phyloP scores from a whole-genome alignment of 92 coral and sea anemone species.

The Epizoanthus rinbou region DNA sequence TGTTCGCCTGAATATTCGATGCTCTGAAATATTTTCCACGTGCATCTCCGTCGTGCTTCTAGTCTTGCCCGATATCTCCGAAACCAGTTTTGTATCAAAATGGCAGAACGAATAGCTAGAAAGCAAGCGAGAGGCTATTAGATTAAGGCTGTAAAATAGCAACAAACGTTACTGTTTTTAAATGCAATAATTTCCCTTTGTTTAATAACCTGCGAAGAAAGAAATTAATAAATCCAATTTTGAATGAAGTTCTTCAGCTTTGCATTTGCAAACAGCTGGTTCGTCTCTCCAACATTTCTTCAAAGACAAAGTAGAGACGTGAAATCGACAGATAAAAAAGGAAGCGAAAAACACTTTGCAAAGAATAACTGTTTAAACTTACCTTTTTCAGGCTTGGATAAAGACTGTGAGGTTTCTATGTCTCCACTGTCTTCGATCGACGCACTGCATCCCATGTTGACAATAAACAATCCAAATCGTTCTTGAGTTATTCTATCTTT shows the following conservation, averaged over 20 bases:
- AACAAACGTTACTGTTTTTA: background rate
- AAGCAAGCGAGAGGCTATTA: background rate
- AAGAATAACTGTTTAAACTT: no score
- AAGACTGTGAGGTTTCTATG: constrained; percentile 8
- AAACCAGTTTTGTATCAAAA: constrained; percentile 96
- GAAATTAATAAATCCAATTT: constrained; percentile 1
- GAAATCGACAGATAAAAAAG: no score
- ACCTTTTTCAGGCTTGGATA: constrained; percentile 72
- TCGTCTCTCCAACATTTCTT: background rate
- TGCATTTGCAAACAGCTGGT: background rate
- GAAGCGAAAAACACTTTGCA: no score
- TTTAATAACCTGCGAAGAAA: background rate
- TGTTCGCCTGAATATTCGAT: constrained; percentile 96
- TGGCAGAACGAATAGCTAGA: constrained; percentile 86
- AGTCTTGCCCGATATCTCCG: constrained; percentile 90
- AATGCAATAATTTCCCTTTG: background rate
- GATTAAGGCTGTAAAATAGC: background rate
- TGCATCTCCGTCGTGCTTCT: constrained; percentile 94
- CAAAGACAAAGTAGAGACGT: no score
- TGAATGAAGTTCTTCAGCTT: background rate
- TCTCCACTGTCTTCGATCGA: constrained; percentile 55
- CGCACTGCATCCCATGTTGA: constrained; percentile 79
- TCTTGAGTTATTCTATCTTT: background rate
- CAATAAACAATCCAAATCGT: constrained; percentile 3
- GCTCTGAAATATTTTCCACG: constrained; percentile 98